Conservation (phyloP, 2,113 vertebrate genomes). For the Bagarius yarrelli region DNA sequence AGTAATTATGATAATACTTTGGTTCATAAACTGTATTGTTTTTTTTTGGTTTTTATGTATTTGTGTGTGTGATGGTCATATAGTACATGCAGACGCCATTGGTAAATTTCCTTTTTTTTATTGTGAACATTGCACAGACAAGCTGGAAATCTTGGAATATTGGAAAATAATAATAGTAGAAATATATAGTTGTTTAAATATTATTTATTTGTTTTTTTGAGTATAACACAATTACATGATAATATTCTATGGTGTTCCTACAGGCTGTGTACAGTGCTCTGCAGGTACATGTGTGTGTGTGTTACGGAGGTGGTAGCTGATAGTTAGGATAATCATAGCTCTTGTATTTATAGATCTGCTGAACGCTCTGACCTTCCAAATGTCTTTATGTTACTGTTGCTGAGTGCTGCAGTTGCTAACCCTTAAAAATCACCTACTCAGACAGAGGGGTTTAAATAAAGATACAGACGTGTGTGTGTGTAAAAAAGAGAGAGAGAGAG, state of each 20-base stretch:
- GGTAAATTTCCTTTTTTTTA: too few relatives aligned
- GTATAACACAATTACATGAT: neutral
- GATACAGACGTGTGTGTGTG: neutral
- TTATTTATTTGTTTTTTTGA: neutral
- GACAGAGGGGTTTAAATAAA: conserved; percentile 1
- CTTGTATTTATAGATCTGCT: conserved; percentile 55
- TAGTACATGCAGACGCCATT: too few relatives aligned
- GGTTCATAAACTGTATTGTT: too few relatives aligned
- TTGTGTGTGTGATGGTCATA: too few relatives aligned
- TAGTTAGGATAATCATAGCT: conserved; percentile 51
- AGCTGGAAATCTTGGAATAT: too few relatives aligned
- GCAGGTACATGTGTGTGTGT: neutral
- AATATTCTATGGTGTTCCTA: conserved; percentile 1
- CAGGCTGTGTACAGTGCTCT: neutral
- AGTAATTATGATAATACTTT: too few relatives aligned
- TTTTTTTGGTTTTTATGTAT: too few relatives aligned
- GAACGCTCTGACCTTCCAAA: conserved; percentile 43
- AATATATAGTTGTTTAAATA: neutral
- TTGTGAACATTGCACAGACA: too few relatives aligned
- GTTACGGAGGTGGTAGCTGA: conserved; percentile 21
- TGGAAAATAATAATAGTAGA: too few relatives aligned
- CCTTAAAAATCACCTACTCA: neutral
- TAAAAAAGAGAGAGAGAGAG: neutral
- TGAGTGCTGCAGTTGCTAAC: conserved; percentile 10
- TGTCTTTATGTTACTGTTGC: conserved; percentile 22